phyloP scores from a whole-genome alignment of 2,113 vertebrate genomes.

The Gallinago jamesoni region DNA sequence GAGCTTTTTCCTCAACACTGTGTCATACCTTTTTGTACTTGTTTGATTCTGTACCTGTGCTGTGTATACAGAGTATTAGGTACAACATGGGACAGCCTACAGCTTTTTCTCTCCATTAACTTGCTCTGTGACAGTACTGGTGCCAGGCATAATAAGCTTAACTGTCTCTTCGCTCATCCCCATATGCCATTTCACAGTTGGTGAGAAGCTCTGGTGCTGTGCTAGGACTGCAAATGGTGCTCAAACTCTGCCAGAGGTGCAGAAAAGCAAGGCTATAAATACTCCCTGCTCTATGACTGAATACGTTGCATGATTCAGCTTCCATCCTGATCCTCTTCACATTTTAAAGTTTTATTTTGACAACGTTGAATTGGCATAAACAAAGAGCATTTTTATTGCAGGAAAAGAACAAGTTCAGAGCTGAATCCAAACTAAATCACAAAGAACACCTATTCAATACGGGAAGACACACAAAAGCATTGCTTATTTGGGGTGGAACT shows the following conservation, averaged over 20 bases:
- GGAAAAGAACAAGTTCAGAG: neutral
- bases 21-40: neutral
- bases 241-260: neutral
- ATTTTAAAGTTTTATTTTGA: neutral
- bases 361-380: neutral
- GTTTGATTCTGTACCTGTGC: neutral
- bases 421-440: neutral
- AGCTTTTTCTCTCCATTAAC: neutral
- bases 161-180: neutral
- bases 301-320: neutral
- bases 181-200: neutral
- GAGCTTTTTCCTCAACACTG: neutral
- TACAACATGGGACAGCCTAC: neutral
- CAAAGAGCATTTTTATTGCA: neutral
- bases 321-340: neutral
- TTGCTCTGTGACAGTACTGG: neutral
- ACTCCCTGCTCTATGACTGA: accelerated
- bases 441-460: neutral
- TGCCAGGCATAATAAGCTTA: neutral
- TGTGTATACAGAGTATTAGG: neutral
- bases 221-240: neutral
- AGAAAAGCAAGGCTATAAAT: neutral
- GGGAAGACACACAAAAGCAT: neutral
- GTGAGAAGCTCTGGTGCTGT: neutral
- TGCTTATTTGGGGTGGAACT: neutral